Conservation (phyloP, 2,797 vertebrate species). For the Emys orbicularis region DNA sequence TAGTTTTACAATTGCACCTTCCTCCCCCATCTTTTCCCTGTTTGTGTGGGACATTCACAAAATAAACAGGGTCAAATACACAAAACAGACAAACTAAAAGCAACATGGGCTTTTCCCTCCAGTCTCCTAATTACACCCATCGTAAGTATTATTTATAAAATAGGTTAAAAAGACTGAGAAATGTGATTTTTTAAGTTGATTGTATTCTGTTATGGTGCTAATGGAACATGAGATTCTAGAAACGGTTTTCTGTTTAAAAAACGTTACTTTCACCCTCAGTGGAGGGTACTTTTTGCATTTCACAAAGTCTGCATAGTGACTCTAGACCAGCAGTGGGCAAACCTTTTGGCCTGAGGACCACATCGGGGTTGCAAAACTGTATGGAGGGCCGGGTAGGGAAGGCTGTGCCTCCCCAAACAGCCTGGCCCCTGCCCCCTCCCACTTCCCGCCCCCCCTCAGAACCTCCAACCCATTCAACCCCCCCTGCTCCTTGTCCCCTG, state of each 20-base stretch:
- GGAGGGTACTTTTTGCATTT: not conserved
- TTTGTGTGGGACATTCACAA: not conserved
- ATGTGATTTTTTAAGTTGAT: not conserved
- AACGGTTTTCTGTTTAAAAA: not conserved
- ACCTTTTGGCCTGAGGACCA: too few species aligned
- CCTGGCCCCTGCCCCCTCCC: too few species aligned
- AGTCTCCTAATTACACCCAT: not conserved
- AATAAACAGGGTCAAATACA: not conserved
- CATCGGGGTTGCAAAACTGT: too few species aligned
- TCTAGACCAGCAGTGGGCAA: not conserved
- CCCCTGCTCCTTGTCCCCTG: too few species aligned
- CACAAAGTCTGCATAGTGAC: conserved; percentile 31
- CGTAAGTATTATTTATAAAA: not conserved
- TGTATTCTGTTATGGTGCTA: not conserved
- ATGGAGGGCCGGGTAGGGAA: too few species aligned
- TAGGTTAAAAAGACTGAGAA: not conserved
- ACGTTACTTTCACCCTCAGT: not conserved
- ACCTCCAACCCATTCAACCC: too few species aligned
- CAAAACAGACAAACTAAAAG: conserved; percentile 11
- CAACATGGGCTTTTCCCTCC: not conserved
- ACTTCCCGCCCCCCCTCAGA: too few species aligned
- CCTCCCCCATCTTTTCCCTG: not conserved
- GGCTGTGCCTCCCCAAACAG: too few species aligned
- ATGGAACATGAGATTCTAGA: conserved; percentile 5
- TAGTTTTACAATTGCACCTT: not conserved